These are phyloP conservation scores for Pocillopora damicornis DNA, from an alignment of 64 coral and sea anemone genomes.

Conservation along the genomic window DNA sequence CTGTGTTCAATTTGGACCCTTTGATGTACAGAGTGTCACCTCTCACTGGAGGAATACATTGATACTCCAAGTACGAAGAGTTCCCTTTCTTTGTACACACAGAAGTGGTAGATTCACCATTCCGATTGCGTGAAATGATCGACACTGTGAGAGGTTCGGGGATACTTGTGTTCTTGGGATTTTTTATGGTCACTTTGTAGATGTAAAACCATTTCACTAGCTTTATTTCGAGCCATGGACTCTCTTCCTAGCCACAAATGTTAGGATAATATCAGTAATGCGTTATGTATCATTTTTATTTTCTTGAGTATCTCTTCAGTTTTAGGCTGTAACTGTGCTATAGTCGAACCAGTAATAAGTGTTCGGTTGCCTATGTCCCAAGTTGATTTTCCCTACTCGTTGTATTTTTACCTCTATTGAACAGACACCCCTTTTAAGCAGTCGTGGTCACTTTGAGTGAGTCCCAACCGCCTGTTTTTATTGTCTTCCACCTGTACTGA, in stretches of 20 bases:
- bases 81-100: not conserved
- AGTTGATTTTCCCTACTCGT: too few species aligned
- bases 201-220: not conserved
- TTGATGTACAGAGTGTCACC: not conserved
- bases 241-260: not conserved
- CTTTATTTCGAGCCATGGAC: conserved; percentile 8
- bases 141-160: not conserved
- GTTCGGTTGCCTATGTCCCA: too few species aligned
- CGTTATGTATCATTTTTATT: too few species aligned
- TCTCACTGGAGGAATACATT: conserved; percentile 4
- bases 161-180: not conserved
- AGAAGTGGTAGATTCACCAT: not conserved
- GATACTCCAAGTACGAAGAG: not conserved
- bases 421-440: too few species aligned
- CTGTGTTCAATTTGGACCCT: not conserved
- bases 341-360: too few species aligned
- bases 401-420: too few species aligned
- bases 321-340: too few species aligned
- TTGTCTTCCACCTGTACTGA: too few species aligned
- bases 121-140: not conserved
- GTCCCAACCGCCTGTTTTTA: too few species aligned
- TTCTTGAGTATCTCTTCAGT: too few species aligned
- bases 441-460: too few species aligned
- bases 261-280: not conserved
- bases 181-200: conserved; percentile 13